Percentiles rank a stretch among this genome's conserved stretches.
These are phyloP conservation scores for Hypotaenidia philippensis DNA, from an alignment of 2,797 vertebrate genomes.

Conservation along the genomic window DNA sequence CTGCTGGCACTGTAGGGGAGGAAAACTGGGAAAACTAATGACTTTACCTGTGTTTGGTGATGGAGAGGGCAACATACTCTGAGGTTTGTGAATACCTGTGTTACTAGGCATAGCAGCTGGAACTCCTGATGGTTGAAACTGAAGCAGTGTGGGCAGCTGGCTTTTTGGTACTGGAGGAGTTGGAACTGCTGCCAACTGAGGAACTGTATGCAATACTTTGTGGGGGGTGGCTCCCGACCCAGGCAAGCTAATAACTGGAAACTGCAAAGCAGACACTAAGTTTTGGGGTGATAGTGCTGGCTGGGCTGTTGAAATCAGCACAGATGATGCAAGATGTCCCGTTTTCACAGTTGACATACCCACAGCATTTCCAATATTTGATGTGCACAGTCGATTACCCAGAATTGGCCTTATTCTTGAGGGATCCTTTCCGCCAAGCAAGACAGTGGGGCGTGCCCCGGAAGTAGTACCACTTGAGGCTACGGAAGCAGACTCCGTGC, in stretches of 20 bases:
- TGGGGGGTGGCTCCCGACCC: slow-evolving; percentile 47
- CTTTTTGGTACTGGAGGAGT: slow-evolving; percentile 71
- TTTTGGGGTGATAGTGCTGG: slow-evolving; percentile 77
- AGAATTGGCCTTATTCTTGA: slow-evolving; percentile 72
- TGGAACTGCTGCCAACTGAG: slow-evolving; percentile 65
- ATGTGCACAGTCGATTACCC: slow-evolving; percentile 63
- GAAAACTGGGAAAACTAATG: slow-evolving; percentile 60
- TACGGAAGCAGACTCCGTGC: slow-evolving; percentile 74
- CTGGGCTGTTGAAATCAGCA: slow-evolving; percentile 83
- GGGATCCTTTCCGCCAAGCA: slow-evolving; percentile 73
- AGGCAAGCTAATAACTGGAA: slow-evolving; percentile 78
- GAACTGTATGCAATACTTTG: slow-evolving; percentile 63
- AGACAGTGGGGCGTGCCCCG: slow-evolving; percentile 52
- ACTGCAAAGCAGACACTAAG: slow-evolving; percentile 77
- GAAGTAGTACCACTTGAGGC: slow-evolving; percentile 50
- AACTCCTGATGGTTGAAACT: slow-evolving; percentile 73
- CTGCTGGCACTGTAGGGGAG: slow-evolving; percentile 70
- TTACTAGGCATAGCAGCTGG: slow-evolving; percentile 73
- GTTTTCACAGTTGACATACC: slow-evolving; percentile 87
- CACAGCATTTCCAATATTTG: slow-evolving; percentile 78
- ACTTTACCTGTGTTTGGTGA: slow-evolving; percentile 70
- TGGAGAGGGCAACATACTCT: slow-evolving; percentile 44
- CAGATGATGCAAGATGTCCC: slow-evolving; percentile 87
- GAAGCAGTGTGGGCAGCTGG: slow-evolving; percentile 66
- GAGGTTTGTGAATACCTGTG: slow-evolving; percentile 70